A percentile compares a stretch with the other conserved stretches of the same genome.
phyloP scores from a whole-genome alignment of 1,140 invertebrate genomes.

The Drosophila albomicans region DNA sequence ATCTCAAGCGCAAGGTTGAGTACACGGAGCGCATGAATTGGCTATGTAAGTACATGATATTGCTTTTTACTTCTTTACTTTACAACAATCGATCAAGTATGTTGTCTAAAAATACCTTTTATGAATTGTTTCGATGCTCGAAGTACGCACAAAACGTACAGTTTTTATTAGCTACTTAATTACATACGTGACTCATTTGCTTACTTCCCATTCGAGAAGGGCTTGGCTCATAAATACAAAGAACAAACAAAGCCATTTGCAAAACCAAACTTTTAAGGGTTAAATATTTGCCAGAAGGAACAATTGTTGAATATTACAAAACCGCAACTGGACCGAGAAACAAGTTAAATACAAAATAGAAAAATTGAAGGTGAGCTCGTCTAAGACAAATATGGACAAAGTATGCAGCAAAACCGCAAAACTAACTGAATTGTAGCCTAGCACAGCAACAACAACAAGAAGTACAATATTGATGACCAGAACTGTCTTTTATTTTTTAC shows the following conservation, averaged over 20 bases:
- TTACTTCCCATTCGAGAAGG: background rate
- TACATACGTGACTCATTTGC: background rate
- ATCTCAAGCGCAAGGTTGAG: constrained; percentile 84
- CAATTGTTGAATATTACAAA: constrained; percentile 8
- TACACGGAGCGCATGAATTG: constrained; percentile 85
- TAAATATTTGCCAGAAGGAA: background rate
- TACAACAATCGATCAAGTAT: too few relatives aligned
- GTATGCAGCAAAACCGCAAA: constrained; percentile 6
- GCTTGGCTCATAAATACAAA: background rate
- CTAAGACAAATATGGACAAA: background rate
- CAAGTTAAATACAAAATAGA: background rate
- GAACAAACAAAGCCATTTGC: background rate
- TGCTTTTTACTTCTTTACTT: background rate
- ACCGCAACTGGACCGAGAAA: background rate
- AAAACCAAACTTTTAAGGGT: background rate
- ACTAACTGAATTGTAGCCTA: constrained; percentile 24
- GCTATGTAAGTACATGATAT: constrained; percentile 78
- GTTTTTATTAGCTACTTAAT: constrained; percentile 4
- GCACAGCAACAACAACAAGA: constrained; percentile 2
- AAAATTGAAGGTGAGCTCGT: background rate
- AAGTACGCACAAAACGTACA: background rate
- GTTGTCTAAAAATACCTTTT: too few relatives aligned
- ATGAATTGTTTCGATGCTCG: background rate
- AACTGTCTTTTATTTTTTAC: too few relatives aligned
- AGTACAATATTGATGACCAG: background rate